These are phyloP conservation scores for Taurulus bubalis DNA, from an alignment of 2,113 vertebrate species.

Conservation along the genomic window DNA sequence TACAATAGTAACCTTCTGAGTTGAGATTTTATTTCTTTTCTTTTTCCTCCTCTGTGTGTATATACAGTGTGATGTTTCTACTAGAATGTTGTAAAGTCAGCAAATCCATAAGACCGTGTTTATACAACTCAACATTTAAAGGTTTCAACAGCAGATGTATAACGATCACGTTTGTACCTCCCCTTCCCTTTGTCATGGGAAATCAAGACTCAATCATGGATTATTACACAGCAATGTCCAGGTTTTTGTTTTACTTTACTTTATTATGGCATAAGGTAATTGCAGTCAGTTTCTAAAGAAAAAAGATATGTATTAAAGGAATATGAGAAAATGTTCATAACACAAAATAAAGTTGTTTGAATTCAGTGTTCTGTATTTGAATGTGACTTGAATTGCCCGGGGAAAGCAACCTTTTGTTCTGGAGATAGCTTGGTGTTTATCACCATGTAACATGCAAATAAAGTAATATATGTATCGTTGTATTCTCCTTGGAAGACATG, in stretches of 20 bases:
- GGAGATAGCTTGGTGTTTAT: slow-evolving; percentile 71
- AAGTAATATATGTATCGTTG: slow-evolving; percentile 81
- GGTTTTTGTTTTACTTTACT: slow-evolving; percentile 53
- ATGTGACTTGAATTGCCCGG: slow-evolving; percentile 72
- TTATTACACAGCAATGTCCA: slow-evolving; percentile 66
- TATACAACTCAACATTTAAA: slow-evolving; percentile 51
- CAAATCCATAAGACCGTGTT: slow-evolving; percentile 61
- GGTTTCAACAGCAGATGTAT: slow-evolving; percentile 50
- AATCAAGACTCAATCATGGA: slow-evolving; percentile 57
- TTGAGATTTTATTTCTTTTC: slow-evolving; percentile 20
- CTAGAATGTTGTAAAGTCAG: slow-evolving; percentile 71
- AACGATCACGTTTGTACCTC: slow-evolving; percentile 67
- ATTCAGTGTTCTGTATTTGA: slow-evolving; percentile 81
- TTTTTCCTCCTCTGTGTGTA: slow-evolving; percentile 52
- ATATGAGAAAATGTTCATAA: slow-evolving; percentile 77
- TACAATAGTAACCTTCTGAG: slow-evolving; percentile 41
- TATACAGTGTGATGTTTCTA: slow-evolving; percentile 72
- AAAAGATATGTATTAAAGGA: slow-evolving; percentile 74
- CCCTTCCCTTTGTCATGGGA: slow-evolving; percentile 44
- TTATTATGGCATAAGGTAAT: slow-evolving; percentile 76
- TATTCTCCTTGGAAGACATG: slow-evolving; percentile 52
- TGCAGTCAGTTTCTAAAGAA: slow-evolving; percentile 76
- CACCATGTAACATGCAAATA: slow-evolving; percentile 83
- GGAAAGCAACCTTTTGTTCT: slow-evolving; percentile 51
- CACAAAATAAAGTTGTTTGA: slow-evolving; percentile 83